Evolutionary conservation across 1,140 invertebrate species (phyloP).

Genomic region (Drosophila auraria): DNA sequence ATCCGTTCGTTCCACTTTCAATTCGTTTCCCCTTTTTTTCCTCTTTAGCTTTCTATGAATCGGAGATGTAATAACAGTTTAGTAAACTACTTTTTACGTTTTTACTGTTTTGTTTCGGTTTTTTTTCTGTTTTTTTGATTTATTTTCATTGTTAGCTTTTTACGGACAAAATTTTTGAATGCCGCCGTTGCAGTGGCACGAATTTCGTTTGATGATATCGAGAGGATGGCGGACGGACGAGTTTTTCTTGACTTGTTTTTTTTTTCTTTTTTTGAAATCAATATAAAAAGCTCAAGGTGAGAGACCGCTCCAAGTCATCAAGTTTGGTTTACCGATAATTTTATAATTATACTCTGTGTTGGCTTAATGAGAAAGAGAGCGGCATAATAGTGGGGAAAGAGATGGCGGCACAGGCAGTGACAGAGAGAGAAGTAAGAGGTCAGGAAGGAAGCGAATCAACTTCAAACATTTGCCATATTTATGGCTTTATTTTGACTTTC

Average conservation of each 20-base stretch:
- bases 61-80: conserved; percentile 64
- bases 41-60: conserved; percentile 54
- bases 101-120: conserved; percentile 14
- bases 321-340: conserved; percentile 67
- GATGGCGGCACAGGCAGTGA: neutral
- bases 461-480: conserved; percentile 60
- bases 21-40: conserved; percentile 33
- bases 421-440: neutral
- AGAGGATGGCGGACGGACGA: conserved; percentile 50
- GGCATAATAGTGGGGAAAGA: conserved; percentile 9
- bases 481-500: conserved; percentile 68
- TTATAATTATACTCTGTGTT: conserved; percentile 64
- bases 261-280: conserved; percentile 35
- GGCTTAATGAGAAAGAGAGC: conserved; percentile 51
- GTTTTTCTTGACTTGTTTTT: conserved; percentile 23
- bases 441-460: conserved; percentile 37
- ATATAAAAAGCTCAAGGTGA: conserved; percentile 75
- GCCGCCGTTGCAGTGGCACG: conserved; percentile 53
- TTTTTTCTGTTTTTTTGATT: neutral
- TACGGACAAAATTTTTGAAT: conserved; percentile 19
- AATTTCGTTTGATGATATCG: conserved; percentile 55
- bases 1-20: conserved; percentile 77
- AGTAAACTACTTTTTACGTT: conserved; percentile 48
- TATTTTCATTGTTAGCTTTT: conserved; percentile 24
- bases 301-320: conserved; percentile 69